phyloP scores from a whole-genome alignment of 2,888 invertebrate genomes.

The Nymphalis polychloros region DNA sequence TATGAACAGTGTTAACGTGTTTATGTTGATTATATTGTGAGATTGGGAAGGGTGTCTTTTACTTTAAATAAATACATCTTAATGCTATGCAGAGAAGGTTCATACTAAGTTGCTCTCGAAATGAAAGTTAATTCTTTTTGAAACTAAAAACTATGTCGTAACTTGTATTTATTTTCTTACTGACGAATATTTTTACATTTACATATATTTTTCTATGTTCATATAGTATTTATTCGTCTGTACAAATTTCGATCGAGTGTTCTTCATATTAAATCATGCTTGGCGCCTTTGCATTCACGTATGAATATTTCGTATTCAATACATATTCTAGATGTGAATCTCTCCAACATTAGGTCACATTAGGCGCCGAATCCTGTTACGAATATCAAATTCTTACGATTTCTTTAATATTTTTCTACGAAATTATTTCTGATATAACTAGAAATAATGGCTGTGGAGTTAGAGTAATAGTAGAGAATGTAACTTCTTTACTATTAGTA shows the following conservation, averaged over 20 bases:
- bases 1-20: background rate
- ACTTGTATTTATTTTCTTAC: background rate
- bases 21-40: background rate
- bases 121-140: too few relatives aligned
- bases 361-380: constrained; percentile 31
- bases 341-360: constrained; percentile 29
- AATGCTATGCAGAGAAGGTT: too few relatives aligned
- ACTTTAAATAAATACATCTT: too few relatives aligned
- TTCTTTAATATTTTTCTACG: background rate
- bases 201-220: background rate
- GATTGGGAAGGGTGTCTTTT: too few relatives aligned
- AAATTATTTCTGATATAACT: background rate
- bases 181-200: background rate
- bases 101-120: too few relatives aligned
- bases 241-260: constrained; percentile 18
- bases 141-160: too few relatives aligned
- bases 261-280: constrained; percentile 32
- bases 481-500: too few relatives aligned
- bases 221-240: background rate
- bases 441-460: too few relatives aligned
- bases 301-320: constrained; percentile 35
- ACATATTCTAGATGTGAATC: constrained; percentile 34
- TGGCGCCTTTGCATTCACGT: constrained; percentile 27
- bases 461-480: too few relatives aligned
- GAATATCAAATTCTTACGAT: constrained; percentile 28